A percentile compares a stretch with the other conserved stretches of the same genome.
phyloP scores from a whole-genome alignment of 1,140 invertebrate species.

The Scaptomyza hsui region DNA sequence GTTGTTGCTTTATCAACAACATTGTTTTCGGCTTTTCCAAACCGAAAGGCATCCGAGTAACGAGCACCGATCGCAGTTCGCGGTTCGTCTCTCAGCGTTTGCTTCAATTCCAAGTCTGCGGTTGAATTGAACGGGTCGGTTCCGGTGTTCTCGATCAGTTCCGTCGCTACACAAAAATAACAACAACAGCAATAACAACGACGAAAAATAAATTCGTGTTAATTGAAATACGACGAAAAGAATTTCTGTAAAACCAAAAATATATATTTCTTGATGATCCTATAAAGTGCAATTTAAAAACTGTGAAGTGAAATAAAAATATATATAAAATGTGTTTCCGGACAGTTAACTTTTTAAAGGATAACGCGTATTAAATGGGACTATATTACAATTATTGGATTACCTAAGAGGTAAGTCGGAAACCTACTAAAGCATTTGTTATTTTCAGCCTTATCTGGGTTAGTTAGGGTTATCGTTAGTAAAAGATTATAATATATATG shows the following conservation, averaged over 20 bases:
- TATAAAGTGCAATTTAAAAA: not conserved
- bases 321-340: conserved; percentile 19
- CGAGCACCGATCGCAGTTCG: conserved; percentile 32
- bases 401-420: conserved; percentile 52
- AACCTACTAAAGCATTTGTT: not conserved
- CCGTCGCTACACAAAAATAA: conserved; percentile 20
- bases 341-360: conserved; percentile 20
- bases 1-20: conserved; percentile 61
- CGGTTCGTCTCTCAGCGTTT: conserved; percentile 10
- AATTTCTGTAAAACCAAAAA: conserved; percentile 23
- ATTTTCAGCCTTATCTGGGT: conserved; percentile 13
- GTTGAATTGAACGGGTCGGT: conserved; percentile 71
- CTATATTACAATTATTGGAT: conserved; percentile 39
- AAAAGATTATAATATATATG: conserved; percentile 14
- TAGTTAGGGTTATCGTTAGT: conserved; percentile 47
- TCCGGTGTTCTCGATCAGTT: conserved; percentile 39
- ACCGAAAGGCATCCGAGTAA: conserved; percentile 46
- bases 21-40: conserved; percentile 28
- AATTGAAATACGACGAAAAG: conserved; percentile 44
- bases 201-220: conserved; percentile 32
- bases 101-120: conserved; percentile 69
- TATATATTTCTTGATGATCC: conserved; percentile 8
- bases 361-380: conserved; percentile 60
- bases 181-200: not conserved
- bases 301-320: not conserved